These are phyloP conservation scores for Grallaria varia DNA, from an alignment of 2,113 vertebrate genomes.

Conservation along the genomic window DNA sequence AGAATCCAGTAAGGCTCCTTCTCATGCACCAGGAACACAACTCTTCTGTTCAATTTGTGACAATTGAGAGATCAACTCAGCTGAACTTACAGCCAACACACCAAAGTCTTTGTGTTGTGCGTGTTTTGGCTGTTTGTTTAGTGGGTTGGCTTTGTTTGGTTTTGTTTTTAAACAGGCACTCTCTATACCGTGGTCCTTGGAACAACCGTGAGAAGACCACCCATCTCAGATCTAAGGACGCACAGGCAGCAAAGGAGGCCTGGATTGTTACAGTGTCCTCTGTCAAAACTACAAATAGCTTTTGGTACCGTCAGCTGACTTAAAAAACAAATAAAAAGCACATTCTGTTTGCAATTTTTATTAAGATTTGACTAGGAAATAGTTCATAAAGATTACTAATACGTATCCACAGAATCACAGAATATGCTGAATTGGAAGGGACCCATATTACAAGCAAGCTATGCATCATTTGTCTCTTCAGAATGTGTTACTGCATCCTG, in stretches of 20 bases:
- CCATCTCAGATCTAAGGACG: rapidly evolving
- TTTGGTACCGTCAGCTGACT: not conserved
- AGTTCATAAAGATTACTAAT: not conserved
- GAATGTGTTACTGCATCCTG: not conserved
- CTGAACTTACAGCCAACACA: not conserved
- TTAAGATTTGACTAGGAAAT: not conserved
- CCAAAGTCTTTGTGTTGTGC: not conserved
- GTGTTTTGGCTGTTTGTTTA: not conserved
- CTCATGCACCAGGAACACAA: not conserved
- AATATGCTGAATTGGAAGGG: not conserved
- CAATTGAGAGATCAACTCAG: not conserved
- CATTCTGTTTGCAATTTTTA: not conserved
- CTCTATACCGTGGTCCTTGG: not conserved
- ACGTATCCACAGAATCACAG: not conserved
- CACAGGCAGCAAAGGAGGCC: not conserved
- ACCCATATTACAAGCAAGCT: not conserved
- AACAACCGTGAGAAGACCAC: not conserved
- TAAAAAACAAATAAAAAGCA: not conserved
- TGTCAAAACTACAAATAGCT: not conserved
- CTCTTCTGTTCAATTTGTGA: not conserved
- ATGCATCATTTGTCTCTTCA: not conserved
- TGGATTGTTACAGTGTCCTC: not conserved
- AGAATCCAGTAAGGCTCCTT: not conserved
- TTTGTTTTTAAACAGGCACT: not conserved
- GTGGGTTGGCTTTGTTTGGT: not conserved